Conservation (phyloP, 2,113 vertebrate genomes). For the Syngnathus scovelli region DNA sequence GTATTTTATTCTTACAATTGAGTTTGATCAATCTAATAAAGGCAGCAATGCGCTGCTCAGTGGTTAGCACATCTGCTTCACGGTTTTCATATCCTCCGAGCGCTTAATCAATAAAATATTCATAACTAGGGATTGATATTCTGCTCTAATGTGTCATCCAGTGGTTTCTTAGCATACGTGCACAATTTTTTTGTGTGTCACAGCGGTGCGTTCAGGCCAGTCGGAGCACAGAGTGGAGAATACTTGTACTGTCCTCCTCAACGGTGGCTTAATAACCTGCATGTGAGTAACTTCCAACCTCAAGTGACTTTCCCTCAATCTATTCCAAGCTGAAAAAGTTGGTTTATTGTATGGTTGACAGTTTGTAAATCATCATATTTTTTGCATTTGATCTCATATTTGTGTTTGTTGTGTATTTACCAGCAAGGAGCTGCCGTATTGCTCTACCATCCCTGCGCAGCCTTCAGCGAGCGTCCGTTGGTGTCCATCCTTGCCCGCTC, state of each 20-base stretch:
- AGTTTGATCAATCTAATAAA: neutral
- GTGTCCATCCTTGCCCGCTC: slow-evolving; percentile 62
- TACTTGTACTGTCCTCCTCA: slow-evolving; percentile 74
- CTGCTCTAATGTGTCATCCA: too few relatives aligned
- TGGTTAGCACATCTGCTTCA: neutral
- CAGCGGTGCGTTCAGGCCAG: slow-evolving; percentile 69
- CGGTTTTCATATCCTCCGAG: neutral
- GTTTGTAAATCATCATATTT: too few relatives aligned
- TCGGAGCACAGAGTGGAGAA: slow-evolving; percentile 68
- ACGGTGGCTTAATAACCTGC: slow-evolving; percentile 72
- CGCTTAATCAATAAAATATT: neutral
- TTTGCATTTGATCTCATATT: neutral
- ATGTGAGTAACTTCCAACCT: slow-evolving; percentile 51
- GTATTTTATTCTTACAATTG: neutral
- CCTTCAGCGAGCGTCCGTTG: slow-evolving; percentile 57
- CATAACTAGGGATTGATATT: too few relatives aligned
- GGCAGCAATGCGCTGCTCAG: too few relatives aligned
- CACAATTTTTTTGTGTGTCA: too few relatives aligned
- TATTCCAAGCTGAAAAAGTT: neutral
- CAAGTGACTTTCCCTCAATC: neutral
- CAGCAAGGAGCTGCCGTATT: slow-evolving; percentile 69
- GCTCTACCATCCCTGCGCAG: slow-evolving; percentile 75
- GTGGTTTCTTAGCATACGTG: too few relatives aligned
- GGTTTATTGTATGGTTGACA: neutral
- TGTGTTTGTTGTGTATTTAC: slow-evolving; percentile 21